phyloP scores from a whole-genome alignment of 2,888 invertebrate genomes.

The Sesia bembeciformis region DNA sequence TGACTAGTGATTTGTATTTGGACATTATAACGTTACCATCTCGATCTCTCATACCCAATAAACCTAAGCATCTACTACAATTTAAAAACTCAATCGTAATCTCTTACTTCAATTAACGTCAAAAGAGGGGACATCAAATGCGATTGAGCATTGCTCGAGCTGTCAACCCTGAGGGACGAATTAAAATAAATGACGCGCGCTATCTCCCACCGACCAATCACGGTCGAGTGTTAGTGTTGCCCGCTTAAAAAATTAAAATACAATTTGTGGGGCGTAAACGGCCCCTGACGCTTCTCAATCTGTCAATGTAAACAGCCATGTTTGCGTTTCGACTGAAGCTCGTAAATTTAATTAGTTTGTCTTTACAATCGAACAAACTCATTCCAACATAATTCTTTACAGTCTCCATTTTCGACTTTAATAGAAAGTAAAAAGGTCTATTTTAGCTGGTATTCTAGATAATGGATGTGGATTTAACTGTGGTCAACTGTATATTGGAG shows the following conservation, averaged over 20 bases:
- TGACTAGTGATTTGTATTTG: too few relatives aligned
- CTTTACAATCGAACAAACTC: conserved; percentile 3
- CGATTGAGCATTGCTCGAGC: conserved; percentile 2
- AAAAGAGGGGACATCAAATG: conserved; percentile 10
- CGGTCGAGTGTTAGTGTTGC: conserved; percentile 38
- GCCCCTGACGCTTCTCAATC: conserved; percentile 43
- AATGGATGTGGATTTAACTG: neutral
- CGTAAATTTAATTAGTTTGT: conserved; percentile 50
- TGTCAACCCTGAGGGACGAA: conserved; percentile 29
- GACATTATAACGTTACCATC: too few relatives aligned
- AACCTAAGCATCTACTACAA: too few relatives aligned
- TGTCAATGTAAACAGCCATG: conserved; percentile 57
- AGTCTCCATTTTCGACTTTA: neutral
- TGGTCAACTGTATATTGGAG: neutral
- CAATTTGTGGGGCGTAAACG: conserved; percentile 44
- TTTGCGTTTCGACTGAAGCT: conserved; percentile 48
- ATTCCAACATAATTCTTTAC: neutral
- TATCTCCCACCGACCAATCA: conserved; percentile 43
- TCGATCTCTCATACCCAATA: too few relatives aligned
- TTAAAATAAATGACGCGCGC: conserved; percentile 71
- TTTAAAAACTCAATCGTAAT: conserved; percentile 9
- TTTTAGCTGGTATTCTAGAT: neutral
- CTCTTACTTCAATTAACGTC: conserved; percentile 18
- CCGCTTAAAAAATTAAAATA: conserved; percentile 69
- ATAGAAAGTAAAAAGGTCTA: neutral